Percentiles rank a stretch among this genome's conserved stretches.
phyloP scores from a whole-genome alignment of 2,888 invertebrate genomes.

The Dryobotodes eremita region DNA sequence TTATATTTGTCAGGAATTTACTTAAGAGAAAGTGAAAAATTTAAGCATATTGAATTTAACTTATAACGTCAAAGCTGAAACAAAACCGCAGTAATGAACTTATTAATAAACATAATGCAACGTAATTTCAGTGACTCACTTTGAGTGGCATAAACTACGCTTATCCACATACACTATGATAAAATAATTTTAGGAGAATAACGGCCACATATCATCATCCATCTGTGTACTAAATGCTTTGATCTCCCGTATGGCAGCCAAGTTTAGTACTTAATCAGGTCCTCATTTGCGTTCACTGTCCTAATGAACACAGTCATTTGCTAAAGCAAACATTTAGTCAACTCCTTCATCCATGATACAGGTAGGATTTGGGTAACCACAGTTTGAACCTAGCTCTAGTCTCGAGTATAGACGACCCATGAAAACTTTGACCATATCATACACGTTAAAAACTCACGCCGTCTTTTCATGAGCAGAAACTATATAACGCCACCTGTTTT shows the following conservation, averaged over 20 bases:
- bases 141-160: background rate
- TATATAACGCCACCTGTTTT: no score
- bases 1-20: background rate
- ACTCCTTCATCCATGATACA: constrained; percentile 17
- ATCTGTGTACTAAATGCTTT: background rate
- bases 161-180: background rate
- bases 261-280: constrained; percentile 21
- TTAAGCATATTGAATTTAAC: background rate
- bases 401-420: background rate
- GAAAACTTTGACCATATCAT: background rate
- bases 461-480: no score
- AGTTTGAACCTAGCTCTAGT: background rate
- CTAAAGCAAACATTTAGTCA: constrained; percentile 7
- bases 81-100: background rate
- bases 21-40: background rate
- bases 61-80: background rate
- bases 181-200: background rate
- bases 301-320: constrained; percentile 42
- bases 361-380: background rate
- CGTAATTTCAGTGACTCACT: background rate
- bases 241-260: background rate
- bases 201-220: background rate
- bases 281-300: constrained; percentile 28
- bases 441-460: no score
- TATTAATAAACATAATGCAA: background rate